Evolutionary conservation across 64 coral and sea anemone genomes (phyloP).

Genomic region (Acropora tenuis): DNA sequence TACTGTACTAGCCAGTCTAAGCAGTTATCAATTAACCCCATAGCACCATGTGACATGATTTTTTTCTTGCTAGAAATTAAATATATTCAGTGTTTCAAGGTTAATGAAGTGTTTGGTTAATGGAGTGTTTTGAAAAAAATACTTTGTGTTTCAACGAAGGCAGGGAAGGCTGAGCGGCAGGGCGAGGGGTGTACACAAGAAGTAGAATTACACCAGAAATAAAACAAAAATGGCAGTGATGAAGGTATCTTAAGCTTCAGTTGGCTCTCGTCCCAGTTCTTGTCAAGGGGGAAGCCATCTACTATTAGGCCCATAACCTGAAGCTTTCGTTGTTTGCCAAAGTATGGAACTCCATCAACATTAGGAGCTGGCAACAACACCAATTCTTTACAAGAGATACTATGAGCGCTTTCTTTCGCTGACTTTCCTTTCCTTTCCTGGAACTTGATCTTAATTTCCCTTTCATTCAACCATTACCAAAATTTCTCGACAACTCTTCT

Average conservation of each 20-base stretch:
- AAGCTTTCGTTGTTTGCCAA: conserved; percentile 38
- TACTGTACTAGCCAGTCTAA: no score
- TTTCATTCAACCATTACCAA: neutral
- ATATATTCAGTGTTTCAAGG: no score
- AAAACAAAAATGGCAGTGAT: neutral
- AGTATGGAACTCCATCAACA: conserved; percentile 13
- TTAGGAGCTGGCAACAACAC: conserved; percentile 22
- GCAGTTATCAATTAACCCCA: no score
- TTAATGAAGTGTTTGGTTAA: no score
- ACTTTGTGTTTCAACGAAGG: no score
- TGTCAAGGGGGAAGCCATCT: conserved; percentile 58
- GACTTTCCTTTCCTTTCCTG: neutral
- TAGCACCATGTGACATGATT: no score
- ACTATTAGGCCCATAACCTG: conserved; percentile 46
- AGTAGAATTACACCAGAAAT: no score
- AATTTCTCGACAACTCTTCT: neutral
- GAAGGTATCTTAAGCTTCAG: conserved; percentile 36
- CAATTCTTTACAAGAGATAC: conserved; percentile 11
- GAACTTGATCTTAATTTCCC: neutral
- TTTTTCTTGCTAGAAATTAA: no score
- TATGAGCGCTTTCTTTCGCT: neutral
- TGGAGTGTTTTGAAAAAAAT: no score
- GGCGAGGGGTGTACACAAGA: no score
- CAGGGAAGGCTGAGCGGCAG: no score
- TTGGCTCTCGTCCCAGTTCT: conserved; percentile 39